Evolutionary conservation across 2,888 invertebrate species (phyloP).

Genomic region (Dromius quadrimaculatus): DNA sequence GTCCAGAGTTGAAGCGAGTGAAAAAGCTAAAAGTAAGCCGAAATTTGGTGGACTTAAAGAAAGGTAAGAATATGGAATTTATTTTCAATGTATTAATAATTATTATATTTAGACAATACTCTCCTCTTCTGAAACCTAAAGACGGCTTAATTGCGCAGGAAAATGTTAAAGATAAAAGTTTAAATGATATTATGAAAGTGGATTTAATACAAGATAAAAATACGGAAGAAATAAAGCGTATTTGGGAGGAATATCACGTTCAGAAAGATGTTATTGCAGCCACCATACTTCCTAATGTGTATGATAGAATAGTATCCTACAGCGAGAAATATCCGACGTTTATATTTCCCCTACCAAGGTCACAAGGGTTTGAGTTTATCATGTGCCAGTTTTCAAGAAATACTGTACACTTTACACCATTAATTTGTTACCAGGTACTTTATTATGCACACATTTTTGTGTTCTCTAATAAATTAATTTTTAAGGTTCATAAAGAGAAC

Average conservation of each 20-base stretch:
- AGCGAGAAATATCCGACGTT: conserved; percentile 77
- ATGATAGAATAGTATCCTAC: conserved; percentile 70
- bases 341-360: conserved; percentile 83
- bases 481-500: conserved; percentile 84
- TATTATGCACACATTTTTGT: too few species aligned
- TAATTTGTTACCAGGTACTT: conserved; percentile 87
- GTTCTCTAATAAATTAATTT: too few species aligned
- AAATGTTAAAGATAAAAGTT: conserved; percentile 68
- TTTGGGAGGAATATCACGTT: conserved; percentile 87
- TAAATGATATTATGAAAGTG: conserved; percentile 81
- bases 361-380: conserved; percentile 88
- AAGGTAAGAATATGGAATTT: conserved; percentile 52
- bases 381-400: conserved; percentile 80
- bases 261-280: conserved; percentile 83
- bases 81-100: background rate
- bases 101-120: conserved; percentile 72
- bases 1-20: conserved; percentile 71
- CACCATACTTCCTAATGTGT: conserved; percentile 74
- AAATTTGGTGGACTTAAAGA: conserved; percentile 67
- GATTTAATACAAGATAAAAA: conserved; percentile 80
- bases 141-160: conserved; percentile 60
- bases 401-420: conserved; percentile 85
- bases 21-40: conserved; percentile 65
- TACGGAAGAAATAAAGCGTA: conserved; percentile 77
- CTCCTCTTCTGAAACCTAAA: conserved; percentile 77